Conservation (phyloP, 2,113 vertebrate genomes). For the Pteronura brasiliensis region DNA sequence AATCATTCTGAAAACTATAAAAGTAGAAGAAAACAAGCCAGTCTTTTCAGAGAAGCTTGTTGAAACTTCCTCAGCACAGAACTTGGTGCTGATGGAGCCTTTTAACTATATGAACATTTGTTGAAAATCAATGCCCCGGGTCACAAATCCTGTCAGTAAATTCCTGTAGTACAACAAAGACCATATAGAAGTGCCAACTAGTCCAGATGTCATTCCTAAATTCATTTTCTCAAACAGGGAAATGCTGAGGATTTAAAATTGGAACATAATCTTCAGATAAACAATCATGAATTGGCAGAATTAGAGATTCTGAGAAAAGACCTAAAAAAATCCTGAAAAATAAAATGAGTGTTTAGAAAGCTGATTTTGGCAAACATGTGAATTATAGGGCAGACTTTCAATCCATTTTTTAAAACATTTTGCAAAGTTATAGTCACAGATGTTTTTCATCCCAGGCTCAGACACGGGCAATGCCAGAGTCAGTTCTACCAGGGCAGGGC, state of each 20-base stretch:
- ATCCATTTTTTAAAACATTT: not conserved
- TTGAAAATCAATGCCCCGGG: not conserved
- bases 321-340: constrained; percentile 35
- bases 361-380: constrained; percentile 15
- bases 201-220: constrained; percentile 27
- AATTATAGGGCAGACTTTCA: not conserved
- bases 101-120: not conserved
- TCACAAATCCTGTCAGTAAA: constrained; percentile 15
- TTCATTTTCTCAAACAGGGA: constrained; percentile 25
- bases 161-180: not conserved
- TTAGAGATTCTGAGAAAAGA: constrained; percentile 22
- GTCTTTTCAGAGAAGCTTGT: not conserved
- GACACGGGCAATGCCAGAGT: not conserved
- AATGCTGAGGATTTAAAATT: constrained; percentile 32
- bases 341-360: constrained; percentile 2
- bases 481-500: not conserved
- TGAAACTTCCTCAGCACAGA: not conserved
- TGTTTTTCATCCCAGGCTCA: not conserved
- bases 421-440: not conserved
- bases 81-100: not conserved
- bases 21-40: not conserved
- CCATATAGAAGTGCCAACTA: not conserved
- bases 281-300: constrained; percentile 16
- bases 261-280: constrained; percentile 19
- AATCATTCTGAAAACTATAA: not conserved